Conservation (phyloP, 2,888 invertebrate genomes). For the Latrodectus hesperus region DNA sequence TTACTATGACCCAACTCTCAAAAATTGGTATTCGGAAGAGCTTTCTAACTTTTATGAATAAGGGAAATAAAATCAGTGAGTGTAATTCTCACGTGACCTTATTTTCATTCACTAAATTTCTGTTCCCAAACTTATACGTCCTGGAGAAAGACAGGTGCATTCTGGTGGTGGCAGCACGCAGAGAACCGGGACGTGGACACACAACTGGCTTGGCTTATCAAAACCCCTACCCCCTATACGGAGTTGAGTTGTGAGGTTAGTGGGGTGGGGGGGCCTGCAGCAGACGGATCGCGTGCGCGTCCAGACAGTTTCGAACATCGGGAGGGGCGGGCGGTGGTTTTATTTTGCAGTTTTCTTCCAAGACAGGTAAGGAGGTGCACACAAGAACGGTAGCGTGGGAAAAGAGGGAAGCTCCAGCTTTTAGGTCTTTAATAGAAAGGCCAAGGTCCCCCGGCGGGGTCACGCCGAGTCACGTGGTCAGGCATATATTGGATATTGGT, state of each 20-base stretch:
- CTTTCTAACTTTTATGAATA: too few relatives aligned
- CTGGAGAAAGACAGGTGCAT: not conserved
- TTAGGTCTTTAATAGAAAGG: slow-evolving; percentile 31
- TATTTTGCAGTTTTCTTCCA: slow-evolving; percentile 5
- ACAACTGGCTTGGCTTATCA: slow-evolving; percentile 1
- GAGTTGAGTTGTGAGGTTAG: not conserved
- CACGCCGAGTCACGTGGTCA: slow-evolving; percentile 18
- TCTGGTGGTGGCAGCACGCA: not conserved
- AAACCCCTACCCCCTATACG: not conserved
- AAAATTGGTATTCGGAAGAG: too few relatives aligned
- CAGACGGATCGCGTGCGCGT: slow-evolving; percentile 30
- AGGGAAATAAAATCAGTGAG: too few relatives aligned
- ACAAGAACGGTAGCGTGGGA: slow-evolving; percentile 39
- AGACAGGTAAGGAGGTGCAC: not conserved
- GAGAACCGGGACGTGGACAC: not conserved
- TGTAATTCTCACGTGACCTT: slow-evolving; percentile 35
- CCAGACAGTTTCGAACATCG: slow-evolving; percentile 17
- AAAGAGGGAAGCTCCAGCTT: slow-evolving; percentile 4
- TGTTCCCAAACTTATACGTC: slow-evolving; percentile 11
- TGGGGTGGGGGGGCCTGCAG: slow-evolving; percentile 1
- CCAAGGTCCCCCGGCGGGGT: slow-evolving; percentile 14
- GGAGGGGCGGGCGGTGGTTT: slow-evolving; percentile 16
- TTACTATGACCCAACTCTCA: too few relatives aligned
- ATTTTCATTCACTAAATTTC: slow-evolving; percentile 5
- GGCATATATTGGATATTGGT: slow-evolving; percentile 15